Conservation (phyloP, 2,113 vertebrate genomes). For the Gnathonemus longibarbis region DNA sequence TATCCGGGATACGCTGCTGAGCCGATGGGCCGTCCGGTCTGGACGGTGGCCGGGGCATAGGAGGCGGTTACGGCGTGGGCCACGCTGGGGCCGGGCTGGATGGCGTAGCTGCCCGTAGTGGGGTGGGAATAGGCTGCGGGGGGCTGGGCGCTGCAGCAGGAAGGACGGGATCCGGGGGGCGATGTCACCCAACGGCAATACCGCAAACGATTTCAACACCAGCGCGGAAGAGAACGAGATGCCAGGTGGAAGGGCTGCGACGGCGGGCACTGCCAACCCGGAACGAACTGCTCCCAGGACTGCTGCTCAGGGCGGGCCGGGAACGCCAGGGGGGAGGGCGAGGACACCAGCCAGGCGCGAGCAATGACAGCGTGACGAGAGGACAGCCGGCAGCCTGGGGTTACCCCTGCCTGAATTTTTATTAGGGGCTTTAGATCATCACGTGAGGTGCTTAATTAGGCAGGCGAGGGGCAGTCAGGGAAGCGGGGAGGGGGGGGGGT, state of each 20-base stretch:
- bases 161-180: neutral
- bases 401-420: neutral
- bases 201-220: neutral
- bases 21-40: slow-evolving; percentile 42
- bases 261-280: neutral
- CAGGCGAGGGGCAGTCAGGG: neutral
- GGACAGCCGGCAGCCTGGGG: neutral
- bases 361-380: neutral
- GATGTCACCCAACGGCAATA: neutral
- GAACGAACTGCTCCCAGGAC: neutral
- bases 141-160: slow-evolving; percentile 50
- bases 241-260: neutral
- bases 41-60: slow-evolving; percentile 49
- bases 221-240: neutral
- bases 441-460: neutral
- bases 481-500: neutral
- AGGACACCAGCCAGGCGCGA: neutral
- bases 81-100: slow-evolving; percentile 45
- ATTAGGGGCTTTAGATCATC: neutral
- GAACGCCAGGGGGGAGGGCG: neutral
- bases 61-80: slow-evolving; percentile 53
- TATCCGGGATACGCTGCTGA: slow-evolving; percentile 45
- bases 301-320: neutral
- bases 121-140: slow-evolving; percentile 53
- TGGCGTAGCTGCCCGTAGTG: slow-evolving; percentile 50